Evolutionary conservation across 2,888 invertebrate genomes (phyloP), one percentile per base, ranked within the genome.

Genomic region (Macrosoma leucophasiata): DNA sequence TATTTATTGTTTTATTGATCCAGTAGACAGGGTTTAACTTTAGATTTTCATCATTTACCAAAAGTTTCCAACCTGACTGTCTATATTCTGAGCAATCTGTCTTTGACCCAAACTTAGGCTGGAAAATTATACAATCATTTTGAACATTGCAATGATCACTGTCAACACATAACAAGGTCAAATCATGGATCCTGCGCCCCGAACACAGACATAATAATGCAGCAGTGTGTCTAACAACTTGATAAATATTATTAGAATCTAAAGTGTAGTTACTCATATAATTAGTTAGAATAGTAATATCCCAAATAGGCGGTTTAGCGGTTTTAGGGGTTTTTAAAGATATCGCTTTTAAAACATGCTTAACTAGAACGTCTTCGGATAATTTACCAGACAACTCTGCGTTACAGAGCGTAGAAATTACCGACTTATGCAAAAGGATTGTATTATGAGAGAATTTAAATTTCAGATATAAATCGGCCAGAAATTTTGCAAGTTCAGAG

Each of bases 31-130:
- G 13, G 21, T 44, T 28, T 2, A 52, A 15, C 7, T 18, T 17
- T 20, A 19, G 24, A 4, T 26, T n/a, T 11, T 24, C 12, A 10
- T 8, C 8, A 19, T 29, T 33, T 6, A 18, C 8, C 1, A 9
- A 14, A 9, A 49, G 10, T 21, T 13, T 13, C 50, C 50, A 42
- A 3, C 36, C 39, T 8, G 45, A 39, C 13, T 45, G 45, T 7
- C 41, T 28, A 25, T 27, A 21, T 3, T 23, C 21, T 6, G 24
- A 8, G 2, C 18, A 28, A 14, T 42, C 39, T 1, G 39, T 36
- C 25, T 42, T 42, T 3, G 39, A 41, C 7, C 45, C 41, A 27
- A 41, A 45, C 18, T 10, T 30, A 6, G 41, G 45, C 39, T 33
- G 39, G 3, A 42, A 21, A 3, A 25, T 12, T 3, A 42, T 17